Conservation (phyloP, 2,113 vertebrate species). For the Paraplagusia blochii region DNA sequence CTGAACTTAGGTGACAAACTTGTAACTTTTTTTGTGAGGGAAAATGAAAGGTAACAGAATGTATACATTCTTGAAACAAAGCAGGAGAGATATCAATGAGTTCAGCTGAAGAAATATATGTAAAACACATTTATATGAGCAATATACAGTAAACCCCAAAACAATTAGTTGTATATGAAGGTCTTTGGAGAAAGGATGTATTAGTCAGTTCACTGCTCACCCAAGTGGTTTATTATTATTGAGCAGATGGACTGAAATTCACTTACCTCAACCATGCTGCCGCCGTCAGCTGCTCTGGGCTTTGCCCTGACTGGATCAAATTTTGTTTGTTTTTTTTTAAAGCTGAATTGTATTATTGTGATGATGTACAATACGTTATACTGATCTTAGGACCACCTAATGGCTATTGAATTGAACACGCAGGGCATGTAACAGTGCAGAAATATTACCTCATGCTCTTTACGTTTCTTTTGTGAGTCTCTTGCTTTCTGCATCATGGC, state of each 20-base stretch:
- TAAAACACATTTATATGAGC: neutral
- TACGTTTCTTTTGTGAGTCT: slow-evolving; percentile 36
- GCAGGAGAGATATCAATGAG: too few species aligned
- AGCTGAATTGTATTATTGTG: slow-evolving; percentile 35
- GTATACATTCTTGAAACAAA: neutral
- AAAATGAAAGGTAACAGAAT: too few species aligned
- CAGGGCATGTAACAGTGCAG: slow-evolving; percentile 41
- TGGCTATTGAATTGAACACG: slow-evolving; percentile 44
- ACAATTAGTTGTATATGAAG: slow-evolving; percentile 9
- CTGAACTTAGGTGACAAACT: too few species aligned
- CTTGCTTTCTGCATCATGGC: slow-evolving; percentile 39
- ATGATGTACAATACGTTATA: slow-evolving; percentile 32
- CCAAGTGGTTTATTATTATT: slow-evolving; percentile 17
- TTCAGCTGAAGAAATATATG: too few species aligned
- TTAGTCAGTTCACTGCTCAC: slow-evolving; percentile 27
- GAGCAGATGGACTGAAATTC: slow-evolving; percentile 35
- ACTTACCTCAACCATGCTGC: slow-evolving; percentile 54
- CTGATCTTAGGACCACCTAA: slow-evolving; percentile 37
- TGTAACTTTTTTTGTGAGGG: too few species aligned
- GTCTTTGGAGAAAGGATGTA: slow-evolving; percentile 35
- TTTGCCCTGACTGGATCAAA: slow-evolving; percentile 45
- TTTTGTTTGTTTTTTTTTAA: slow-evolving; percentile 1
- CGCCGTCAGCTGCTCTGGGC: slow-evolving; percentile 46
- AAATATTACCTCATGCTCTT: slow-evolving; percentile 34
- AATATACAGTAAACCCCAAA: slow-evolving; percentile 6